Conservation (phyloP, 2,113 vertebrate species). For the Epinephelus moara region DNA sequence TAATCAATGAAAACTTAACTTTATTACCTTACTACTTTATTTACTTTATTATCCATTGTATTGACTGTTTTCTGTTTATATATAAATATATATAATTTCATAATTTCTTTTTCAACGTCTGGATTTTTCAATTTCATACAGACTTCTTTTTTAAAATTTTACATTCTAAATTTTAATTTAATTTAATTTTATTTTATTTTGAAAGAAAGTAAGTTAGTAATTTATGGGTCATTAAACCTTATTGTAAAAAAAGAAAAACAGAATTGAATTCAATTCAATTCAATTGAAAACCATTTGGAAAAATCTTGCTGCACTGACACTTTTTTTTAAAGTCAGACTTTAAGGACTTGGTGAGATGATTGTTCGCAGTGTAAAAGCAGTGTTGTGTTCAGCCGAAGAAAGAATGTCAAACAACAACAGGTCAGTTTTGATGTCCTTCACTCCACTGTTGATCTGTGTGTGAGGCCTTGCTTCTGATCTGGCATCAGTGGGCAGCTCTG, state of each 20-base stretch:
- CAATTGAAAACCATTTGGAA: conserved; percentile 25
- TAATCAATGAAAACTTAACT: too few relatives aligned
- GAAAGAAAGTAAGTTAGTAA: too few relatives aligned
- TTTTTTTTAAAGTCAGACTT: not conserved
- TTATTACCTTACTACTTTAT: too few relatives aligned
- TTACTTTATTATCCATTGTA: too few relatives aligned
- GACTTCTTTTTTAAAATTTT: too few relatives aligned
- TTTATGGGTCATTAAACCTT: not conserved
- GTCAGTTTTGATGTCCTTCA: conserved; percentile 24
- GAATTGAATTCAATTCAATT: too few relatives aligned
- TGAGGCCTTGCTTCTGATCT: conserved; percentile 71
- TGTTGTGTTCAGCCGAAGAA: not conserved
- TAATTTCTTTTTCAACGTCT: too few relatives aligned
- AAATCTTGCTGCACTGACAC: not conserved
- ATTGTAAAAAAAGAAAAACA: not conserved
- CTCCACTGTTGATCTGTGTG: conserved; percentile 47
- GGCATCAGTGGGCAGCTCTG: conserved; percentile 65
- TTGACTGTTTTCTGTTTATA: too few relatives aligned
- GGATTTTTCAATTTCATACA: not conserved
- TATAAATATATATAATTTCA: too few relatives aligned
- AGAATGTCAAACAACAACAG: conserved; percentile 40
- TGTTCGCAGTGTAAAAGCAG: not conserved
- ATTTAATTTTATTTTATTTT: too few relatives aligned
- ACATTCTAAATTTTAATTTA: too few relatives aligned
- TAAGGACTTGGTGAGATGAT: not conserved